Evolutionary conservation across 2,888 invertebrate genomes (phyloP).

Genomic region (Caenorhabditis sp.): DNA sequence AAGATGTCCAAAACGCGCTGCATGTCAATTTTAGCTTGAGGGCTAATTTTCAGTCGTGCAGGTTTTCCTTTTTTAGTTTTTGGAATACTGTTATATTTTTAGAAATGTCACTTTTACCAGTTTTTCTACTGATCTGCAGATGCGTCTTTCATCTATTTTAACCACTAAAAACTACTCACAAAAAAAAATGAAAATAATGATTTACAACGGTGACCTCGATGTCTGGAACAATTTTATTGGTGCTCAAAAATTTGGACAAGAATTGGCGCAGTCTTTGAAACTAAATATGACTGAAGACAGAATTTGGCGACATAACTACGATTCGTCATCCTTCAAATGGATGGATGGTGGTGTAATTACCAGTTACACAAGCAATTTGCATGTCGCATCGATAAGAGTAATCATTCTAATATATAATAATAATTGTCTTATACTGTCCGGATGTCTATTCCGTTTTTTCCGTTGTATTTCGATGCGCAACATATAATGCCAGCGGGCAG

Average conservation of each 20-base stretch:
- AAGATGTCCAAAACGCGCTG: conserved; percentile 66
- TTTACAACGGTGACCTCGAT: conserved; percentile 77
- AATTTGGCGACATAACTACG: conserved; percentile 66
- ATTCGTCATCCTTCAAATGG: conserved; percentile 54
- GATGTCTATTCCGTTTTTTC: no score
- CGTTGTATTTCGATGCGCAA: no score
- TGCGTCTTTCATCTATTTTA: conserved; percentile 45
- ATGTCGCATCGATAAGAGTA: conserved; percentile 63
- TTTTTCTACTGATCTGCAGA: conserved; percentile 46
- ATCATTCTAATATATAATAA: conserved; percentile 6
- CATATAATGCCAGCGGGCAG: no score
- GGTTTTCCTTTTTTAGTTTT: conserved; percentile 7
- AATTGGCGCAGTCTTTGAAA: conserved; percentile 42
- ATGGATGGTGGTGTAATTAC: conserved; percentile 66
- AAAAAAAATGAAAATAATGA: conserved; percentile 58
- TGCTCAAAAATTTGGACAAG: conserved; percentile 71
- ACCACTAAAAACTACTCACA: conserved; percentile 44
- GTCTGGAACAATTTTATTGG: conserved; percentile 67
- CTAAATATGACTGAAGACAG: conserved; percentile 58
- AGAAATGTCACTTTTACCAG: conserved; percentile 45
- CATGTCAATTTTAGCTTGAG: conserved; percentile 57
- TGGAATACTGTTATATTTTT: neutral
- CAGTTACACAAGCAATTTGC: conserved; percentile 50
- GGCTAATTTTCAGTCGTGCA: conserved; percentile 37
- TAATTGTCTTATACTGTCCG: no score